Evolutionary conservation across 1,140 invertebrate genomes (phyloP), one percentile per base, ranked within the genome.

Genomic region (Pseudomyrmex flavicornis): DNA sequence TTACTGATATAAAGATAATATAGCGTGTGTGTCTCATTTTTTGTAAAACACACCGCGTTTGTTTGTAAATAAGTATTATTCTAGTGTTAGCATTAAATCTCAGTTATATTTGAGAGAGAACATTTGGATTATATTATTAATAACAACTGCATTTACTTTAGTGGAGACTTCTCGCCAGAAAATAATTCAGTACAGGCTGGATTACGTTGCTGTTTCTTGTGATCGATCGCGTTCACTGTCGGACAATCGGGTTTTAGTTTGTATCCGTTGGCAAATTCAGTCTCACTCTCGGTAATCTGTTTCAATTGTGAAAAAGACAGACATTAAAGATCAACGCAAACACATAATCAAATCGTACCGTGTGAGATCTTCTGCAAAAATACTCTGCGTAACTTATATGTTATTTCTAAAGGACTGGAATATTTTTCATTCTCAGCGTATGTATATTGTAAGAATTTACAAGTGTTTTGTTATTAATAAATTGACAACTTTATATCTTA

Each of bases 231-330:
- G 66, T 95, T 89, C 4, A 95, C 95, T 22, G 92, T 90, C 10
- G 94, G 85, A 90, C 97, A 97, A 79, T 95, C 95, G 13, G 93
- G 85, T 48, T 95, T 94, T 66, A 97, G 89, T 82, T 95, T 96
- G 94, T 97, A 97, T 1, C 96, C 95, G 90, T 97, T 97, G 8
- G 95, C 96, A 85, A 97, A 96, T 52, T 96, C 95, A 15, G 93
- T 93, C 44, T 95, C 95, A 7, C 95, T 95, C 46, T 91, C 90
- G 2, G 95, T 94, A 44, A 96, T 94, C 94, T 96, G 65, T 80
- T 80, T 80, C 66, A 80, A 80, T 80, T 80, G 44, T 20, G 54
- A 48, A 15, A 70, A 80, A 35, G 46, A 26, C 12, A 48, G 12
- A 68, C 68, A 26, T 59, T 59, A 79, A 35, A 77, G 76, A 79